Evolutionary conservation across 2,797 vertebrate species (phyloP), one percentile per base, ranked within the genome.

Genomic region (Synaphobranchus kaupii): DNA sequence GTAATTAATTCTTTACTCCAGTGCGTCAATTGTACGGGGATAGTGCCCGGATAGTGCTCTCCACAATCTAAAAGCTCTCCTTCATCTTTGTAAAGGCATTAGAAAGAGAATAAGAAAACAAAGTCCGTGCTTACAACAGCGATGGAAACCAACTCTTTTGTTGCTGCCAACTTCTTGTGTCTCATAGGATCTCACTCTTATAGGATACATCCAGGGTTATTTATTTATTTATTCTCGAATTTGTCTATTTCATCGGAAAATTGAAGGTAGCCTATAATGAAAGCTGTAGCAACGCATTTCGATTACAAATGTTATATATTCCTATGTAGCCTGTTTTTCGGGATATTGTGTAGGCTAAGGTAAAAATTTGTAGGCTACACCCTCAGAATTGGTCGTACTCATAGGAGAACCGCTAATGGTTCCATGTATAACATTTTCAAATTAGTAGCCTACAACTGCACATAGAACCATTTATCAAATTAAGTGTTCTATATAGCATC

Each of bases 1-100:
- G 93, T 93, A 92, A 93, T 89, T 91, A 92, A 93, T 95, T 93
- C 93, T 91, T 94, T 95, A 93, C 92, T 93, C 85, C 89, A 91
- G 91, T 93, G 93, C 89, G 60, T 92, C 93, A 93, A 92, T 95
- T 94, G 93, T 94, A 89, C 89, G 83, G 63, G 60, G 88, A 90
- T 90, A 89, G 89, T 91, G 90, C 91, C 92, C 90, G 58, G 88
- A 90, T 90, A 89, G 89, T 91, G 90, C 91, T 93, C 90, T 92
- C 88, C 85, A 90, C 91, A 89, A 91, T 87, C 63, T 87, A 90
- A 91, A 92, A 89, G 88, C 50, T 90, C 87, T 84, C 89, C 92
- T 92, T 91, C 91, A 90, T 93, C 90, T 93, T 91, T 86, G 89
- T 87, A 87, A 83, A 89, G 88, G 90, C 88, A 85, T 90, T 87